Conservation (phyloP, 2,888 invertebrate species). For the Trypoxylon attenuatum region DNA sequence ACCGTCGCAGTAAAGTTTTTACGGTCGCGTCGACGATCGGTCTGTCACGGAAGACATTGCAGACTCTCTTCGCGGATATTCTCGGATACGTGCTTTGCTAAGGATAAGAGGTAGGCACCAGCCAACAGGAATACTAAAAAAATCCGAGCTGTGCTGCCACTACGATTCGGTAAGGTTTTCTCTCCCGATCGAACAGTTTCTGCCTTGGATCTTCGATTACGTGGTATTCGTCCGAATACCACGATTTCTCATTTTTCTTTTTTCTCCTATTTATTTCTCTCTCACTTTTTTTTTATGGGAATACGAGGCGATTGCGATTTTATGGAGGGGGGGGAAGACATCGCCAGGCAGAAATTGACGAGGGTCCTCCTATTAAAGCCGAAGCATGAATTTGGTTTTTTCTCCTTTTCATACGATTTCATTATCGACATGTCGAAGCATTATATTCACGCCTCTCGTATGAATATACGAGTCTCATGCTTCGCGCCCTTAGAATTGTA, state of each 20-base stretch:
- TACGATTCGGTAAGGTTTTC: slow-evolving; percentile 45
- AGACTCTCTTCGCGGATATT: not conserved
- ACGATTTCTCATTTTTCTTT: not conserved
- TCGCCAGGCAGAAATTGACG: slow-evolving; percentile 31
- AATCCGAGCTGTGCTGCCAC: slow-evolving; percentile 1
- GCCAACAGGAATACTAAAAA: slow-evolving; percentile 22
- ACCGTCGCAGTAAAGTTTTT: not conserved
- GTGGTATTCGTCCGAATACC: not conserved
- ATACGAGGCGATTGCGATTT: no score
- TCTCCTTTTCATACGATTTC: slow-evolving; percentile 5
- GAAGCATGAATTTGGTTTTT: slow-evolving; percentile 45
- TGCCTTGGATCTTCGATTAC: slow-evolving; percentile 2
- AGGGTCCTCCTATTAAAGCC: slow-evolving; percentile 26
- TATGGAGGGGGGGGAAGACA: no score
- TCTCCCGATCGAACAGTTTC: slow-evolving; percentile 19
- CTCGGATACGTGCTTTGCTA: slow-evolving; percentile 4
- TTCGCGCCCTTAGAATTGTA: slow-evolving; percentile 15
- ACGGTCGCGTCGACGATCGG: not conserved
- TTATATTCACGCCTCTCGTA: slow-evolving; percentile 2
- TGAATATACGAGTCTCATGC: slow-evolving; percentile 1
- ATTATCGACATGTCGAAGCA: not conserved
- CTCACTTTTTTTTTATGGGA: no score
- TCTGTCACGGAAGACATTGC: slow-evolving; percentile 11
- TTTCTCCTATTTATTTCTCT: no score
- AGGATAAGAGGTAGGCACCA: slow-evolving; percentile 20